Evolutionary conservation across 2,113 vertebrate species (phyloP), one percentile per base, ranked within the genome.

Genomic region (Hemicordylus capensis): DNA sequence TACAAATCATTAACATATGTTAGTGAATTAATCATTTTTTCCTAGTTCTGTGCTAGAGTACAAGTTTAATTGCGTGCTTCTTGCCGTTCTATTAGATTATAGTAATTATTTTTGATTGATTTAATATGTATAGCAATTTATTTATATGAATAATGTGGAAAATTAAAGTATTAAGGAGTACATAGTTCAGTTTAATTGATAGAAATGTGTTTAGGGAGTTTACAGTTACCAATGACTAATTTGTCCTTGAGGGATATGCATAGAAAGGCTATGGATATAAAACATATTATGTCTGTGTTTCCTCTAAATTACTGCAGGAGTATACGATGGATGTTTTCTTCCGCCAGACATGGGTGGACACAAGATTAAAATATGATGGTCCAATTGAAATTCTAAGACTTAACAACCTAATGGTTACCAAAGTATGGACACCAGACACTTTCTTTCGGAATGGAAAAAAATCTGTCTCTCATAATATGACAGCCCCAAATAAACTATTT

Each of bases 271-370:
- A 20, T 85, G 24, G 10, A 69, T 26, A 73, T 81, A n/a, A 46
- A 63, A 92, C 81, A 79, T 80, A 5, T 78, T 80, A 79, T 87
- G 56, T 89, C 91, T 91, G 73, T 92, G 78, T 88, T 89, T 87
- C 87, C 83, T 90, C 86, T 89, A 79, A 88, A 92, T 92, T 88
- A 69, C 81, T 91, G 84, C 86, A 99, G 99, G 99, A 99, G 88
- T 99, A 99, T 92, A 99, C 99, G 37, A 99, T 99, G 98, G 99
- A 99, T 89, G 98, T 99, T 87, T 99, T 99, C 95, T 99, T 99
- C 93, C 97, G 98, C 34, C 99, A 99, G 95, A 99, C 98, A 1
- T 99, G 99, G 99, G 98, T 99, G 84, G 99, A 99, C 94, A 97
- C 97, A 89, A 96, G 99, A 87, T 93, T 99, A 86, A 97, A 95